Conservation (phyloP, 2,797 vertebrate species). For the Nannoperca australis region DNA sequence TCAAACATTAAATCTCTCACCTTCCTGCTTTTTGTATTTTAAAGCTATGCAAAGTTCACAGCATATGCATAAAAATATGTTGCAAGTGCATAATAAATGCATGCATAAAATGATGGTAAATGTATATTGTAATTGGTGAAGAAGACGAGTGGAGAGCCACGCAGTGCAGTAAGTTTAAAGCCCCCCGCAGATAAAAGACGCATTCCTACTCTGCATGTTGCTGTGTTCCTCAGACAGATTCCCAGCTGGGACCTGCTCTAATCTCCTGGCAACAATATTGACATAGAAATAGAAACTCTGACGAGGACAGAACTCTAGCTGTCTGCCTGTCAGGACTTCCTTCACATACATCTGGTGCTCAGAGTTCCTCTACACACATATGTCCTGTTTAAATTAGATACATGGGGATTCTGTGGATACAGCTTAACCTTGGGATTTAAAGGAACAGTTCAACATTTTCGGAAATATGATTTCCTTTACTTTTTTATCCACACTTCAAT, state of each 20-base stretch:
- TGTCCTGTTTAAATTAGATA: constrained; percentile 21
- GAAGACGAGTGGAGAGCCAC: constrained; percentile 52
- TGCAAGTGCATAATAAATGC: background rate
- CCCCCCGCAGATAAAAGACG: constrained; percentile 79
- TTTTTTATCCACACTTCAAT: constrained; percentile 3
- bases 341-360: constrained; percentile 69
- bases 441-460: constrained; percentile 3
- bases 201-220: constrained; percentile 85
- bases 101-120: constrained; percentile 11
- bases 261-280: constrained; percentile 85
- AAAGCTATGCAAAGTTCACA: constrained; percentile 6
- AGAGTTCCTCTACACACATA: constrained; percentile 16
- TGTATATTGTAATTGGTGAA: constrained; percentile 45
- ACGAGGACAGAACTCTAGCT: constrained; percentile 71
- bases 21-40: background rate
- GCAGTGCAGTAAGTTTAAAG: constrained; percentile 71
- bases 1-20: background rate
- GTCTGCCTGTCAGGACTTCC: constrained; percentile 57
- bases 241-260: constrained; percentile 84
- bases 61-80: constrained; percentile 5
- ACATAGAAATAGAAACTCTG: constrained; percentile 83
- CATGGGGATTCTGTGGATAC: constrained; percentile 18
- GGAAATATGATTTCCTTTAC: background rate
- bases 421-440: background rate
- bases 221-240: constrained; percentile 81